Conservation (phyloP, 1,140 invertebrate species). For the Bombus turneri region DNA sequence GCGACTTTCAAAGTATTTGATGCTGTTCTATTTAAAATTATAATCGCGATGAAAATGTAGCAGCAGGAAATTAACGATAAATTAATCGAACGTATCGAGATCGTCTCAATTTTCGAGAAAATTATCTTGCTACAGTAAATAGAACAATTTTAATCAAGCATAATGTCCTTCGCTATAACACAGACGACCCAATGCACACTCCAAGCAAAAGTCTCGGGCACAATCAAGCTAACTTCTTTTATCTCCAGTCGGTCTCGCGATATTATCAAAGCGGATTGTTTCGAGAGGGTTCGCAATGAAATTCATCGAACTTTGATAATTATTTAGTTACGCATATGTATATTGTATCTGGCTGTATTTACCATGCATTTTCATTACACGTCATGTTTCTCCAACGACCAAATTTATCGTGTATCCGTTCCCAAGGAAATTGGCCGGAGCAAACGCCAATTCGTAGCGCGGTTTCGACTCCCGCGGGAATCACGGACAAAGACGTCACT, state of each 20-base stretch:
- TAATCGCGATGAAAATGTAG: no score
- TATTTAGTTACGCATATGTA: neutral
- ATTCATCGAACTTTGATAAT: neutral
- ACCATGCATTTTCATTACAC: neutral
- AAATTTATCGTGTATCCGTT: neutral
- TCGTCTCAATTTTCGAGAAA: no score
- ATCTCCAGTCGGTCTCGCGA: neutral
- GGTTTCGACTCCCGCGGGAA: neutral
- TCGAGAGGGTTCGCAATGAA: neutral
- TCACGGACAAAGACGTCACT: neutral
- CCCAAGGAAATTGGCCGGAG: neutral
- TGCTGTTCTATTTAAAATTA: no score
- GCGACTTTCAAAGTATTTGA: neutral
- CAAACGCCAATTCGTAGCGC: neutral
- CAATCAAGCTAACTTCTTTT: neutral
- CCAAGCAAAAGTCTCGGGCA: neutral
- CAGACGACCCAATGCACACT: no score
- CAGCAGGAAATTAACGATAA: no score
- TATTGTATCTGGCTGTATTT: neutral
- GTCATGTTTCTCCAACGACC: neutral
- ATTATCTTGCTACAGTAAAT: no score
- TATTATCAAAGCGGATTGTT: neutral
- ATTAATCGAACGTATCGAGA: no score
- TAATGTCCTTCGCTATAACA: no score
- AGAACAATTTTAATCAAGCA: no score